A percentile compares a stretch with the other conserved stretches of the same genome.
These are phyloP conservation scores for Odocoileus virginianus DNA, from an alignment of 2,113 vertebrate species.

Conservation along the genomic window DNA sequence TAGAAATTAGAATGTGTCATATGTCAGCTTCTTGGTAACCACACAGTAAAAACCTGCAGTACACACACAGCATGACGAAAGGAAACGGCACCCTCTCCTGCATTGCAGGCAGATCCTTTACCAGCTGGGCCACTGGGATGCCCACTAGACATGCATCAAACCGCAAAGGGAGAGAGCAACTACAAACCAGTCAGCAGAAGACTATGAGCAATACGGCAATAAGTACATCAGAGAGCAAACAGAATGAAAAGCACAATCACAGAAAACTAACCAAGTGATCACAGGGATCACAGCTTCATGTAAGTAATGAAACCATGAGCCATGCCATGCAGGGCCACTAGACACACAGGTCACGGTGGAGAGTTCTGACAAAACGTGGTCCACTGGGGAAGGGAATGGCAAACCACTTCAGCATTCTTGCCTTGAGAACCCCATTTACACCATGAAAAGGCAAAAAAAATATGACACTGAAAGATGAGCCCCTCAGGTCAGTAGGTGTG, in stretches of 20 bases:
- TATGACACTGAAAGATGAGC: background rate
- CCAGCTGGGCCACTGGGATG: background rate
- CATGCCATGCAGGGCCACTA: background rate
- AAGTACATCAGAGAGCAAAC: background rate
- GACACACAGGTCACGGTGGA: background rate
- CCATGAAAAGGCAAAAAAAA: background rate
- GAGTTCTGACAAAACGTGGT: background rate
- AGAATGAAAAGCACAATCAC: background rate
- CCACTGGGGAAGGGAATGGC: background rate
- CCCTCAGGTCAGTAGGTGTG: background rate
- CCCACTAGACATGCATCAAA: background rate
- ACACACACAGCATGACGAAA: background rate
- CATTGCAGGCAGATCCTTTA: background rate
- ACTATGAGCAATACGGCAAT: background rate
- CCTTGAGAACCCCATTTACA: background rate
- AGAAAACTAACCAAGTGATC: background rate
- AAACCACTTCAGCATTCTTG: background rate
- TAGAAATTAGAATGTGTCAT: background rate
- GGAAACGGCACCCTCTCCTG: background rate
- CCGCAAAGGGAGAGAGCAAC: background rate
- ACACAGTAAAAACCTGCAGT: background rate
- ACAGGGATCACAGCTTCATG: background rate
- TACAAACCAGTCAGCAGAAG: background rate
- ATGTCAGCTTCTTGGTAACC: background rate
- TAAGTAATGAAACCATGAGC: accelerated